Conservation (phyloP, 1,140 invertebrate species). For the Euwallacea similis region DNA sequence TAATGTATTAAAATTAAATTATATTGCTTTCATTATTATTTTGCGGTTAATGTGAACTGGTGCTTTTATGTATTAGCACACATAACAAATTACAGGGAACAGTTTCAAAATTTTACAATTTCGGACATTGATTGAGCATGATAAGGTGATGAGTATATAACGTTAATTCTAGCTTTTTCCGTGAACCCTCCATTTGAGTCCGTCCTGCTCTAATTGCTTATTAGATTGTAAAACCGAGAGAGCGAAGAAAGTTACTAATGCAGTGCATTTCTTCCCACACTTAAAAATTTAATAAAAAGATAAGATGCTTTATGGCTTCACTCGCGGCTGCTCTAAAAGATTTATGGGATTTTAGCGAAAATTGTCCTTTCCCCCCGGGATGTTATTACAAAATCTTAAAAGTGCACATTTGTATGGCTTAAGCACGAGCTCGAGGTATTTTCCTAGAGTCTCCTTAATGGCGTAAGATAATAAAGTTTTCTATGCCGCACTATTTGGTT, state of each 20-base stretch:
- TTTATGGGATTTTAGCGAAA: slow-evolving; percentile 29
- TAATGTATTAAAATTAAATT: too few relatives aligned
- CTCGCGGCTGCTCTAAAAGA: slow-evolving; percentile 21
- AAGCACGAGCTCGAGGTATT: slow-evolving; percentile 15
- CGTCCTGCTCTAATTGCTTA: neutral
- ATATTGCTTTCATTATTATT: too few relatives aligned
- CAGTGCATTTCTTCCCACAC: slow-evolving; percentile 17
- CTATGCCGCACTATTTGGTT: neutral
- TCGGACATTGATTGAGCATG: too few relatives aligned
- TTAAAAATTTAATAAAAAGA: slow-evolving; percentile 29
- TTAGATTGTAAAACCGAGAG: neutral
- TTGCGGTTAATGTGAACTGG: too few relatives aligned
- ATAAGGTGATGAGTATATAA: too few relatives aligned
- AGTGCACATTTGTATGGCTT: slow-evolving; percentile 18
- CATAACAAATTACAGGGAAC: too few relatives aligned
- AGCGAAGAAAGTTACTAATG: neutral
- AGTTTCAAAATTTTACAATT: too few relatives aligned
- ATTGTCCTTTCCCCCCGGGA: slow-evolving; percentile 19
- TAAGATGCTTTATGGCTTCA: slow-evolving; percentile 24
- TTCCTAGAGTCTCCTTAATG: slow-evolving; percentile 9
- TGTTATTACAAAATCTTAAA: slow-evolving; percentile 24
- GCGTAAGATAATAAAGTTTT: slow-evolving; percentile 13
- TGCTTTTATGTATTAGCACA: too few relatives aligned
- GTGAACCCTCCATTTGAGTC: too few relatives aligned
- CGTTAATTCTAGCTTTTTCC: too few relatives aligned